Evolutionary conservation across 2,797 vertebrate genomes (phyloP), one percentile per base, ranked within the genome.

Genomic region (Trematomus bernacchii): DNA sequence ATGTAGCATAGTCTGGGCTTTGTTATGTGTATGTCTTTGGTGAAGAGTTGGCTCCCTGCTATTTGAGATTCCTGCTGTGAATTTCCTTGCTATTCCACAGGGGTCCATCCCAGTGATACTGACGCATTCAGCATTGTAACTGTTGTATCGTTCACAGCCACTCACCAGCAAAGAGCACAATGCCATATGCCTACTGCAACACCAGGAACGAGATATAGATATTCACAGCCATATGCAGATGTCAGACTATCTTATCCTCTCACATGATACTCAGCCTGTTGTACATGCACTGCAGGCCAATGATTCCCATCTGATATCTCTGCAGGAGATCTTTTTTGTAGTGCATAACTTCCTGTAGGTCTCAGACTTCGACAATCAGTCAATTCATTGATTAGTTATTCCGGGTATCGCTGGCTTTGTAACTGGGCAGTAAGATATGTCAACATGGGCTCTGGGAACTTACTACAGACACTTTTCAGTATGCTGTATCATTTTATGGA

Each of bases 51-150:
- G 60, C 44, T 65, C 51, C 75, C 51, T 44, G 70, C 77, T 90
- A 63, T 72, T 91, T 87, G 16, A 77, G 67, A 87, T 88, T 78
- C 84, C 80, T 80, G 68, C 82, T 87, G 79, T 79, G 75, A 88
- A 71, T 73, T 69, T 71, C 64, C 55, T 30, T 77, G 61, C 66
- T 78, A 13, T 80, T 77, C 74, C 81, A 57, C 62, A 16, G 54
- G 75, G 71, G 55, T 80, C 76, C 23, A 11, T 79, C 75, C 44
- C 66, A 62, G 11, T 11, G 66, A 85, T 42, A 54, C 61, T 3
- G 7, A 72, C 11, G 18, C 72, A 76, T 42, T 71, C 84, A 66
- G 66, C 59, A n/a, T 30, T 67, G 44, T 63, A 76, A 67, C 65
- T 68, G 44, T 44, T 73, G 33, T 54, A 42, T 66, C 27, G 16